Evolutionary conservation across 35 echinoderm and acorn worm genomes (phyloP), one percentile per base, ranked within the genome.

Genomic region (Chiridota heheva): DNA sequence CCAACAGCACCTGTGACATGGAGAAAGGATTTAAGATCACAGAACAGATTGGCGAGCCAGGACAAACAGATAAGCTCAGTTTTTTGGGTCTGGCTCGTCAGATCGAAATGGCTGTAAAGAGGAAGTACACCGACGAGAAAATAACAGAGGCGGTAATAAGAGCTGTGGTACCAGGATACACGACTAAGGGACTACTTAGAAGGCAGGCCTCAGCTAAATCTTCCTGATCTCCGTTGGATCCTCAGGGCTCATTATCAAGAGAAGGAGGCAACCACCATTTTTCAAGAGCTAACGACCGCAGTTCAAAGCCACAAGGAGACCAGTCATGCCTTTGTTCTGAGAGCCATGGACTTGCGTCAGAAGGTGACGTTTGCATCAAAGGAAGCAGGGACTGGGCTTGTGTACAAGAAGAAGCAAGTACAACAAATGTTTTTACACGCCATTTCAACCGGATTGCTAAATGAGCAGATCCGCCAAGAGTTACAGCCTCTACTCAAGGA

Each of bases 341-440:
- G 77, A 34, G 30, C 65, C 8, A 16, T 88, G 61, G 77, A 89
- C 67, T 39, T 82, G 18, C 66, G 64, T 36, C 81, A 90, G 30
- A 90, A 84, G 45, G 81, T 90, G 12, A 26, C 78, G 0, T 90
- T 78, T 78, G 88, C 88, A 7, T 74, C 48, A n/a, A 49, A 84
- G 39, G 87, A 90, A 29, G 32, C n/a, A 46, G 69, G 58, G 2
- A 58, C 69, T 13, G 31, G 28, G 13, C 27, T 90, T 0, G 34
- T 22, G 2, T 90, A 84, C 36, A 39, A 64, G 26, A 0, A 44
- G 2, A 26, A 79, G 3, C 58, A 44, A 46, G 84, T 64, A 5
- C 72, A 87, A 40, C 36, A 69, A 13, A 87, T 87, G 60, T 87
- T 87, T 31, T 61, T 77, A 1, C 72, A 87, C 43, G 36, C 84